Base-by-base conservation (phyloP, 2,888 invertebrate species). In the Meteorus colon region DNA sequence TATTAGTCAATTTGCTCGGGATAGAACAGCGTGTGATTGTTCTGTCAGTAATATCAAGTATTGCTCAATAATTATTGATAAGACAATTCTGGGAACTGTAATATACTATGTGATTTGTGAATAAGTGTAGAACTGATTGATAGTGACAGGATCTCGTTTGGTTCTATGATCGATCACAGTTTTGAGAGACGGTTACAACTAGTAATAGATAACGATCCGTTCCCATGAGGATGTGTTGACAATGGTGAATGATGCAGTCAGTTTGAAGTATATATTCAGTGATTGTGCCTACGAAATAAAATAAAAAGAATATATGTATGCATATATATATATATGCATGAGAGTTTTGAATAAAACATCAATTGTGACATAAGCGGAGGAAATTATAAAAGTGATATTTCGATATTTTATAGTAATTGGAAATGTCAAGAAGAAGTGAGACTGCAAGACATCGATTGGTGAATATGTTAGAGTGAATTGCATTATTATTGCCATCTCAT, bases 401-500 rank as follows among this genome's bases (percentile, higher is more conserved):
- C 19, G 8, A 19, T 55, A 67, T 41, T 19, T 55, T 67, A 34
- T 41, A 5, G 55, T 10, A 14, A 27, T 48, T 51, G 70, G 74
- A 68, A 48, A 80, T 77, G 77, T 75, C 70, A 74, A 72, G 74
- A 62, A 55, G 72, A 71, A 72, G 74, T 29, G 69, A 24, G 24
- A 59, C 37, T 0, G 16, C 37, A 16, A 3, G 31, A 16, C 62
- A 14, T 27, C 31, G 5, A 62, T 16, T 37, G n/a, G 72, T 45
- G 75, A 68, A 59, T 51, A 16, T 41, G 31, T 51, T 31, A 10
- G 24, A 19, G 59, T 45, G 37, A 24, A n/a, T 19, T 14, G 41
- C 59, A 31, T 14, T 60, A 37, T 29, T 19, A 34, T 14, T 27
- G 14, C 10, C 29, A n/a, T 48, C 41, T 29, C 5, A 24, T 48